phyloP scores from a whole-genome alignment of 37 sponge, comb jelly and placozoan species.

The Oscarella lobularis region DNA sequence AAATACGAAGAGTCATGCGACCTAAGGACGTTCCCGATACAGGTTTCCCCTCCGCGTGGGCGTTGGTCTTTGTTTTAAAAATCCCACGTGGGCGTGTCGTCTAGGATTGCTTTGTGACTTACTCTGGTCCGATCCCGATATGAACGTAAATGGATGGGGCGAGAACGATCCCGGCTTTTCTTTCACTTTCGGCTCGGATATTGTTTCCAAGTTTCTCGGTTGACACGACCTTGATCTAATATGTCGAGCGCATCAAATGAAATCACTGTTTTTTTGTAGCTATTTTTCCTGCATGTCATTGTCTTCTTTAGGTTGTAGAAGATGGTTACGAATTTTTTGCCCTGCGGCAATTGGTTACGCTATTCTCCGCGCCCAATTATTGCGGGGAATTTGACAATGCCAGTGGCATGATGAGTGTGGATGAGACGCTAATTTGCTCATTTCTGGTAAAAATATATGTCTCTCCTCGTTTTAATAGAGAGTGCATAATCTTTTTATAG shows the following conservation, averaged over 20 bases:
- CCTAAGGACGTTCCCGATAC: slow-evolving; percentile 89
- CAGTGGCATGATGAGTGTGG: slow-evolving; percentile 97
- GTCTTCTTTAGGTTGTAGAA: slow-evolving; percentile 95
- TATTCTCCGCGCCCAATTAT: no score
- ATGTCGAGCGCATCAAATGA: slow-evolving; percentile 93
- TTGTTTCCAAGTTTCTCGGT: slow-evolving; percentile 87
- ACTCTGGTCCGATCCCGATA: slow-evolving; percentile 97
- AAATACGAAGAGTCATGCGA: slow-evolving; percentile 74
- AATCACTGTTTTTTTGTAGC: no score
- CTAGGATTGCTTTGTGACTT: slow-evolving; percentile 84
- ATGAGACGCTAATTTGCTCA: slow-evolving; percentile 88
- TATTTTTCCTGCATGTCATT: neutral
- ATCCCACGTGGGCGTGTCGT: neutral
- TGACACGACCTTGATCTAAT: slow-evolving; percentile 89
- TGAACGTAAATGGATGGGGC: slow-evolving; percentile 90
- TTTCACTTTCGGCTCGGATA: slow-evolving; percentile 90
- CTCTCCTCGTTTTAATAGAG: no score
- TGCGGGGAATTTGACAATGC: slow-evolving; percentile 99
- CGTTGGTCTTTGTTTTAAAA: no score
- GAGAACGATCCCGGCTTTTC: slow-evolving; percentile 95
- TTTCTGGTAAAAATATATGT: slow-evolving; percentile 38
- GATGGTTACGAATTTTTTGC: slow-evolving; percentile 99
- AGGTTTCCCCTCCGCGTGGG: neutral
- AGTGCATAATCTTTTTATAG: slow-evolving; percentile 17
- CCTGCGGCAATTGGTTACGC: slow-evolving; percentile 86